Evolutionary conservation across 1,140 invertebrate species (phyloP), one percentile per base, ranked within the genome.

Genomic region (Nasonia longicornis): DNA sequence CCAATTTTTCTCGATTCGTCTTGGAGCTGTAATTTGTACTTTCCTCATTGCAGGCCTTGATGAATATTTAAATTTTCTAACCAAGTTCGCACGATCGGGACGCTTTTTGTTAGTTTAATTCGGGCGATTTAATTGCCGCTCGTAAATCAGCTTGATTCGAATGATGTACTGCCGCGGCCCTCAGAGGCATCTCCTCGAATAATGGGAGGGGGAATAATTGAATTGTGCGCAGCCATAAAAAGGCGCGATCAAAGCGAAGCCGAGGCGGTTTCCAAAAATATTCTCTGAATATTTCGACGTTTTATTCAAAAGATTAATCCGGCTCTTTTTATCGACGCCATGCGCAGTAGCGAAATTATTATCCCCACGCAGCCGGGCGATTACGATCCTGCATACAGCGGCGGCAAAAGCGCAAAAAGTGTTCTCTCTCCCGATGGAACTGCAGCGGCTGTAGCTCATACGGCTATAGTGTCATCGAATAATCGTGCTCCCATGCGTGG

Each of bases 11-110:
- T 38, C 4, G n/a, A 71, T 8, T 16, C 31, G 29, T 20, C 29
- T 35, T 35, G 31, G 31, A 35, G 4, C 31, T 35, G n/a, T 48
- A 73, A 73, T 52, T 22, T 29, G n/a, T 73, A 73, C 6, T 16
- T 69, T 69, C 22, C 26, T 0, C 29, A 4, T 26, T 6, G 4
- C 4, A 35, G 31, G 64, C 26, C 22, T 38, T 58, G 16, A 11
- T 35, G 72, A 74, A 74, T 74, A 74, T 74, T 74, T 52, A 29
- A 74, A 74, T 74, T 58, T 58, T 58, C 52, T n/a, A 20, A 0
- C 6, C 52, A n/a, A 3, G 52, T n/a, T 58, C 52, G 3, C 20
- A 58, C 20, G 20, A 58, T 20, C 52, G 20, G n/a, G 20, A 6
- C 6, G 20, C 14, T n/a, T 58, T 58, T 58, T 20, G 3, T 58